A percentile compares a stretch with the other conserved stretches of the same genome.
Conservation (phyloP, 2,113 vertebrate species). For the Nansenia antarctica region DNA sequence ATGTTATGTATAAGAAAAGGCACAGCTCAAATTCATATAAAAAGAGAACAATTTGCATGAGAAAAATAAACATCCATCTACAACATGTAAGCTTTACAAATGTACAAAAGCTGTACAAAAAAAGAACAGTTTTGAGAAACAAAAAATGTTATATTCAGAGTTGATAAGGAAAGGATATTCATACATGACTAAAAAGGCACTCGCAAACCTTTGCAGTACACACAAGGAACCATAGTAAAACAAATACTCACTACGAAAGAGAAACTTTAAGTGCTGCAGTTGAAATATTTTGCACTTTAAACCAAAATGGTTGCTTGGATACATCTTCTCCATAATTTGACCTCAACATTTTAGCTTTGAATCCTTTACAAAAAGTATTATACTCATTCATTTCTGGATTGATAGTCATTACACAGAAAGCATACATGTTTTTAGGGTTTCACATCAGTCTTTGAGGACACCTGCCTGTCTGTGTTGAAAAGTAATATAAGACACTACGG, state of each 20-base stretch:
- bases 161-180: not conserved
- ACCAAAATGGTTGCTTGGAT: constrained; percentile 8
- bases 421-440: not conserved
- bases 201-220: constrained; percentile 4
- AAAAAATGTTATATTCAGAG: not conserved
- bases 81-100: not conserved
- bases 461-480: no score
- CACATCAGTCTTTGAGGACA: not conserved
- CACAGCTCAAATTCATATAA: constrained; percentile 48
- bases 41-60: constrained; percentile 18
- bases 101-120: not conserved
- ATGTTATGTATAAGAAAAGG: constrained; percentile 50
- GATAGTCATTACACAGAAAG: not conserved
- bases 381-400: not conserved
- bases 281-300: constrained; percentile 2
- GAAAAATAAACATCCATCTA: constrained; percentile 16
- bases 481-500: not conserved
- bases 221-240: not conserved
- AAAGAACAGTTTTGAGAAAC: constrained; percentile 9
- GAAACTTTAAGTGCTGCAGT: constrained; percentile 8
- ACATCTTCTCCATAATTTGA: not conserved
- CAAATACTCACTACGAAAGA: not conserved
- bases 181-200: constrained; percentile 49
- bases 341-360: not conserved
- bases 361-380: not conserved